Conservation (phyloP, 2,888 invertebrate species). For the Melikaiella ostensackeni region DNA sequence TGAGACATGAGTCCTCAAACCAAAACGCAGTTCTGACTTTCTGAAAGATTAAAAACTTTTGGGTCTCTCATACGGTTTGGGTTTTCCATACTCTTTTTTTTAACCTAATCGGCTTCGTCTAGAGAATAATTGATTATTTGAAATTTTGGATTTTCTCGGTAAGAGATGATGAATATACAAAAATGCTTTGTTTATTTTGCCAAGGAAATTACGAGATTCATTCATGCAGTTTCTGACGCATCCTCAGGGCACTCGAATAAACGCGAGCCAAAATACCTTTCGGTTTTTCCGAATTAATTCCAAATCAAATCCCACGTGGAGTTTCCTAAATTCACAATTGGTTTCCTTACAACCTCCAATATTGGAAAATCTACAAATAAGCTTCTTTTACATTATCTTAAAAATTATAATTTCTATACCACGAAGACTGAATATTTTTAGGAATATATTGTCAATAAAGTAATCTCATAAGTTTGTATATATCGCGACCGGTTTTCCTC, state of each 20-base stretch:
- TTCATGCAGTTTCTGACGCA: conserved; percentile 30
- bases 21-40: too few species aligned
- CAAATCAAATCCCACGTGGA: neutral
- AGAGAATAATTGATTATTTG: neutral
- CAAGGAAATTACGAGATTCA: conserved; percentile 40
- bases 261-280: conserved; percentile 29
- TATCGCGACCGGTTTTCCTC: conserved; percentile 5
- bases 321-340: conserved; percentile 4
- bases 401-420: neutral
- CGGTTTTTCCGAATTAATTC: neutral
- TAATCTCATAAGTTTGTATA: neutral
- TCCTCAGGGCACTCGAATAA: conserved; percentile 10
- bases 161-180: neutral
- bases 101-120: neutral
- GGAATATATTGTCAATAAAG: neutral
- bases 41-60: too few species aligned
- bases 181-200: conserved; percentile 10
- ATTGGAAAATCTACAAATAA: neutral
- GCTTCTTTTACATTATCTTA: neutral
- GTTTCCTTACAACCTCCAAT: neutral
- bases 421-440: neutral
- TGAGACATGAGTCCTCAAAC: too few species aligned
- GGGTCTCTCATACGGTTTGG: too few species aligned
- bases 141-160: neutral
- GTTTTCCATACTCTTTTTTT: too few species aligned